Conservation (phyloP, 2,888 invertebrate genomes). For the Hypomecis atomaria region DNA sequence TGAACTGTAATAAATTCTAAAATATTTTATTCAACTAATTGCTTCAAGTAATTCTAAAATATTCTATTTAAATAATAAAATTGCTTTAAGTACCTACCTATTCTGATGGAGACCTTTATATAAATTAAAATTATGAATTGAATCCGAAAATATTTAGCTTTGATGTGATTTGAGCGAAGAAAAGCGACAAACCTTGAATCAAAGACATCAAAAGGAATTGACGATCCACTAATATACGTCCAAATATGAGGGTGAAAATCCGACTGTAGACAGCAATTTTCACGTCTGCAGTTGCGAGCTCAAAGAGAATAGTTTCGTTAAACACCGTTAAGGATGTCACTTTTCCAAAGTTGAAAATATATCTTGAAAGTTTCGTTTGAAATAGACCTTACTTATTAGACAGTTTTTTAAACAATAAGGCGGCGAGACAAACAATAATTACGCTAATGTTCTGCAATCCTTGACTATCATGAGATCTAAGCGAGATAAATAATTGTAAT, state of each 20-base stretch:
- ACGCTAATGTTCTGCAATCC: too few relatives aligned
- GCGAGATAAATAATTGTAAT: too few relatives aligned
- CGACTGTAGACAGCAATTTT: slow-evolving; percentile 38
- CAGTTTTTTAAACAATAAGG: too few relatives aligned
- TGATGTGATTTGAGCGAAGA: slow-evolving; percentile 37
- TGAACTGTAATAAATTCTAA: too few relatives aligned
- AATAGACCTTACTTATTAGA: too few relatives aligned
- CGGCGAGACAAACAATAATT: too few relatives aligned
- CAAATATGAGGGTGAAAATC: slow-evolving; percentile 45
- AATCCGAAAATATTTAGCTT: slow-evolving; percentile 17
- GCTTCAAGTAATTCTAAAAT: too few relatives aligned
- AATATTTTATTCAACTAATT: too few relatives aligned
- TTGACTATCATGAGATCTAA: too few relatives aligned
- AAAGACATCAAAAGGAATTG: slow-evolving; percentile 38
- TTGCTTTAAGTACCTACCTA: too few relatives aligned
- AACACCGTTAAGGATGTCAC: slow-evolving; percentile 38
- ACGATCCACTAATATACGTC: slow-evolving; percentile 24
- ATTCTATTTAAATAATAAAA: too few relatives aligned
- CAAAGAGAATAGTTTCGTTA: slow-evolving; percentile 46
- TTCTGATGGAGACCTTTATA: neutral
- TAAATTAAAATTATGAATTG: neutral
- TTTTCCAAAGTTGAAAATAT: neutral
- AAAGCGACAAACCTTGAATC: slow-evolving; percentile 23
- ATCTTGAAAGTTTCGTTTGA: too few relatives aligned
- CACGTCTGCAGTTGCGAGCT: slow-evolving; percentile 43